Evolutionary conservation across 2,888 invertebrate genomes (phyloP), one percentile per base, ranked within the genome.

Genomic region (Lucinisca nassula): DNA sequence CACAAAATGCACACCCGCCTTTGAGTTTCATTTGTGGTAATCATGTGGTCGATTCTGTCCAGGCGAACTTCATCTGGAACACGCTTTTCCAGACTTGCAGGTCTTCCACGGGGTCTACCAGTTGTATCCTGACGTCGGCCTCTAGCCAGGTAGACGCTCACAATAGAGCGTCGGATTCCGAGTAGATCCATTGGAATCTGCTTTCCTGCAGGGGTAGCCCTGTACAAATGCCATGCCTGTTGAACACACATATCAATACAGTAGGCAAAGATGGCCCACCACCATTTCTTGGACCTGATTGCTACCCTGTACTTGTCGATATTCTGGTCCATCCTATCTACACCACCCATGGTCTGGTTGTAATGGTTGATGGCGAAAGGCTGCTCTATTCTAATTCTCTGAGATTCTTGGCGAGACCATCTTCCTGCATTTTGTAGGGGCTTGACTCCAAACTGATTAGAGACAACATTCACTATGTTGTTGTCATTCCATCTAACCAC

Each of bases 291-390:
- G 21, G 58, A 79, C 58, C 73, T 35, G 17, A 79, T 73, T 32
- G 12, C 17, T 14, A 58, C 38, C 0, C 76, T 72, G 40, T 84
- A 84, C 12, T 77, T 40, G 37, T 10, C 38, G 30, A 84, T 58
- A 35, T 79, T 79, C 37, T 84, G 32, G 58, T 87, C 84, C 74
- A 87, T 79, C 30, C 84, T 76, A 58, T 84, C 83, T 17, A 83
- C 79, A 17, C 79, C 79, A n/a, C 79, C 87, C 83, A 87, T 87
- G 24, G 58, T 75, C 38, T 72, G 21, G 73, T 84, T 87, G 74
- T 70, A 87, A 24, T 73, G 67, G 17, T 40, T 37, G 12, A 87
- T 74, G 37, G 38, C 40, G 49, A 45, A 37, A 24, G 80, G 77
- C 45, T 79, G 75, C 8, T 30, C 38, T 37, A 79, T 40, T 38